Base-by-base conservation (phyloP, 2,113 vertebrate species). In the Rostratula benghalensis region DNA sequence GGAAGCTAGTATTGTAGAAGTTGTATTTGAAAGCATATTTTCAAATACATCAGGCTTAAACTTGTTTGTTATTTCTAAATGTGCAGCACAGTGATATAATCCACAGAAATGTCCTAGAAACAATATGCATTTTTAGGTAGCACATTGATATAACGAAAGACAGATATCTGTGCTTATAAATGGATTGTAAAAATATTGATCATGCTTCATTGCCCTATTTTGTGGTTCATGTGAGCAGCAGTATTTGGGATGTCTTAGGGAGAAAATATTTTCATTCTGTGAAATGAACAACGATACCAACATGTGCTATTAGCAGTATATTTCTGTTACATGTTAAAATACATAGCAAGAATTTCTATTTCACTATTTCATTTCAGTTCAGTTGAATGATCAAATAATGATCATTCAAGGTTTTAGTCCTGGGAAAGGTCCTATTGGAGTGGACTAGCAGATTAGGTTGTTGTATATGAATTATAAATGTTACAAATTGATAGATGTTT, bases 41-140 rank as follows among this genome's bases (percentile, higher is more conserved):
- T 91, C 73, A 54, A 48, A 76, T 84, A 37, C 8, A 51, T 35
- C 24, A 37, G 50, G 16, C 9, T 93, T 76, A 59, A 94, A 96
- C 74, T 94, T 94, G 31, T 68, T 89, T 53, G 76, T 93, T 92
- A 68, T 92, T 71, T 84, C 41, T 94, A 35, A 90, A 50, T 48
- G 20, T 68, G 35, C 21, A 43, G 10, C 25, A 43, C 3, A 78
- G 53, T 51, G 35, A 50, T 37, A 71, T 31, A 64, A 76, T 39
- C 18, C 50, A 68, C 25, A 68, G 37, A 91, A 87, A 77, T 70
- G 14, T 70, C 46, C 54, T 51, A 53, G 48, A 60, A 92, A 57
- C 16, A n/a, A 27, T 48, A 22, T 22, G 24, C 0, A 2, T 84
- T 91, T 91, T 87, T 68, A 30, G 22, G 57, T 27, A 85, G 54